These are phyloP conservation scores for Nanger granti DNA, from an alignment of 2,113 vertebrate genomes.

Conservation along the genomic window DNA sequence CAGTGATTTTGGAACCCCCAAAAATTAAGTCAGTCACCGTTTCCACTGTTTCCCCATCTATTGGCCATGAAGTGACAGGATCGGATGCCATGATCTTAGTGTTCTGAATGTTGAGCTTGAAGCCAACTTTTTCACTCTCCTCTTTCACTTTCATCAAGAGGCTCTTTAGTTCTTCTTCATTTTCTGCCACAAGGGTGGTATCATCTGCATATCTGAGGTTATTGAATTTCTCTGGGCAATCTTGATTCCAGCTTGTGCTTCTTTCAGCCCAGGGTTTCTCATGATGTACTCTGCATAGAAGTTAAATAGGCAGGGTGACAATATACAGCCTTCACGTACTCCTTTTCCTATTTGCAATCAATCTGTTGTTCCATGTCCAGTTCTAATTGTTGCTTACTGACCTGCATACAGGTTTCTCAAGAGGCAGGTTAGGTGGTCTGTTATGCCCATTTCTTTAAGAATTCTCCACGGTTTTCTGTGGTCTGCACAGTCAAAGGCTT, in stretches of 20 bases:
- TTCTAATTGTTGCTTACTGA: no score
- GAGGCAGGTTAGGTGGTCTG: no score
- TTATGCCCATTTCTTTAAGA: no score
- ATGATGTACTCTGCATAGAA: background rate
- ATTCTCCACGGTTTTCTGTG: no score
- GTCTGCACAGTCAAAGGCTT: no score
- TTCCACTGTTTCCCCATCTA: background rate
- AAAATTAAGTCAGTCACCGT: background rate
- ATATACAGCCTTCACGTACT: no score
- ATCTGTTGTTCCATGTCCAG: no score
- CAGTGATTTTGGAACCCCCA: background rate
- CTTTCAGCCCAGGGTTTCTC: background rate
- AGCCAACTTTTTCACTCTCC: background rate
- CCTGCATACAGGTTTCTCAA: no score
- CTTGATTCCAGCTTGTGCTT: background rate
- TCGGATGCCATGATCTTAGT: background rate
- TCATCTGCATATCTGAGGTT: background rate
- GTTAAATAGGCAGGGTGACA: background rate
- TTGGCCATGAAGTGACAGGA: rapidly evolving
- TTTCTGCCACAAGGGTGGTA: background rate
- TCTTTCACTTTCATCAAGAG: background rate
- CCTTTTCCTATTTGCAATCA: no score
- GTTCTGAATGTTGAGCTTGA: background rate
- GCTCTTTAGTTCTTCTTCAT: no score
- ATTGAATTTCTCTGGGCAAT: background rate